phyloP scores from a whole-genome alignment of 2,797 vertebrate species.

The Oryzias sinensis region DNA sequence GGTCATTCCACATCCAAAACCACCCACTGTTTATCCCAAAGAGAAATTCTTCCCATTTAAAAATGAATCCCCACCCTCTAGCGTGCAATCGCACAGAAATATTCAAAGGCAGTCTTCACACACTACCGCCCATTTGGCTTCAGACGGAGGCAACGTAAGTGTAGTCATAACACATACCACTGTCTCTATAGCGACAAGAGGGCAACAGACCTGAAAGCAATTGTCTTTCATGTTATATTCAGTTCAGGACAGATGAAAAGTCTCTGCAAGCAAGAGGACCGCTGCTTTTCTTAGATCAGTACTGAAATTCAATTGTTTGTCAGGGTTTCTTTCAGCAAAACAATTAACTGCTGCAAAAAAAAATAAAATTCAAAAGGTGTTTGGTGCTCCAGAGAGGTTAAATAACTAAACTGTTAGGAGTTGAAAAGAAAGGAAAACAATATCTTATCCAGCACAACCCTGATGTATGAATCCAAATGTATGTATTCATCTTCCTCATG shows the following conservation, averaged over 20 bases:
- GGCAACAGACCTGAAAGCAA: constrained; percentile 29
- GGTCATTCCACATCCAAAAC: constrained; percentile 33
- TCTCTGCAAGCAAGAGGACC: not conserved
- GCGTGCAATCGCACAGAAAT: constrained; percentile 17
- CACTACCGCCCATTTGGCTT: constrained; percentile 41
- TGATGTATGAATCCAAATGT: no score
- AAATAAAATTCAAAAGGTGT: no score
- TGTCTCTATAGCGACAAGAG: constrained; percentile 52
- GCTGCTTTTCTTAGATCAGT: not conserved
- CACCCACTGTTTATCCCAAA: constrained; percentile 49
- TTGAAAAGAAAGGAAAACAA: no score
- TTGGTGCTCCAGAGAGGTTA: no score
- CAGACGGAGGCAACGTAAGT: constrained; percentile 26
- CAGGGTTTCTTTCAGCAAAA: no score
- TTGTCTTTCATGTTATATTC: constrained; percentile 10
- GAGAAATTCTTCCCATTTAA: constrained; percentile 20
- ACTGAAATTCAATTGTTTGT: no score
- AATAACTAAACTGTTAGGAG: no score
- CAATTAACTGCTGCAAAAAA: no score
- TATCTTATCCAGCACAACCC: no score
- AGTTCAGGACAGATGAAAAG: not conserved
- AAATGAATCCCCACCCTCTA: constrained; percentile 37
- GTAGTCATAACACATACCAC: constrained; percentile 53
- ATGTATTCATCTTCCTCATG: no score
- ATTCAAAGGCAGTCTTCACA: constrained; percentile 4